Base-by-base conservation (phyloP, 2,888 invertebrate species). In the Netelia melanura region DNA sequence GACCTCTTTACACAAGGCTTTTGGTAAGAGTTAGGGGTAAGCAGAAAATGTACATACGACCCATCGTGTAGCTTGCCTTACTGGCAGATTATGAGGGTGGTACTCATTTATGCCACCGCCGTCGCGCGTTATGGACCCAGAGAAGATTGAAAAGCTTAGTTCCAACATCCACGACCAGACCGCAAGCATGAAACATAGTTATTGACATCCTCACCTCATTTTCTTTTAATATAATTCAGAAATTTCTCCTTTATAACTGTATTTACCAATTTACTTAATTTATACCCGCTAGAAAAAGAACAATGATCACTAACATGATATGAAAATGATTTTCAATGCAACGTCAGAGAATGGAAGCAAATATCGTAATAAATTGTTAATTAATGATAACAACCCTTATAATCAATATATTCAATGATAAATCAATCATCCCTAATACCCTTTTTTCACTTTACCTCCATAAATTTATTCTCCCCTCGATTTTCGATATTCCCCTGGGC, bases 121-220 rank as follows among this genome's bases (percentile, higher is more conserved):
- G 61, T 78, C 38, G 77, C 77, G 61, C 23, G 23, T 78, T 70
- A 68, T 70, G 58, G 38, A 44, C n/a, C 77, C 61, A 48, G 44
- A 17, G 68, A 70, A 68, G 77, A 25, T 78, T 70, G 77, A 61
- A 78, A 68, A 78, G 76, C 77, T 77, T 44, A 48, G 30, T 43
- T 67, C 44, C 23, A 23, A 52, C 21, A 44, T 67, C 44, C 61
- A 25, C 21, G 8, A 9, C 14, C 21, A 56, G 9, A 56, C 58
- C 48, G 48, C 17, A n/a, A 11, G 48, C 11, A 78, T 70, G 77
- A 78, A 78, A 78, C 68, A 78, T 61, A 48, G 61, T 21, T 48
- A 78, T 78, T 25, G 30, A 67, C 44, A 61, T 8, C 23, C 62
- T 70, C 64, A 38, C 54, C 17, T 9, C 58, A 9, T 58, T 58